Base-by-base conservation (phyloP, 2,113 vertebrate species). In the Rhombomys opimus region DNA sequence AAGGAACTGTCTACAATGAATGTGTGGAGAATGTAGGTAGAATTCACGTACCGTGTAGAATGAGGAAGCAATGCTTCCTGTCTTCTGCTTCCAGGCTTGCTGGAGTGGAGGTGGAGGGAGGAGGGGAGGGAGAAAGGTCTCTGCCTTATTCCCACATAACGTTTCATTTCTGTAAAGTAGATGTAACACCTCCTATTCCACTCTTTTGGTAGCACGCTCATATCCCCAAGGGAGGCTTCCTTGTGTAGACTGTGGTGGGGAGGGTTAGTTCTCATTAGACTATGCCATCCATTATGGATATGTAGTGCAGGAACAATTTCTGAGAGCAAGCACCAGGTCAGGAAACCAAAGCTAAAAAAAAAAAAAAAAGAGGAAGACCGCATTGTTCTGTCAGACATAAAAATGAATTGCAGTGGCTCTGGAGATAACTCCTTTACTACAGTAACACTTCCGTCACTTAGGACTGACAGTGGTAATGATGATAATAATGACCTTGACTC, bases 271-370 rank as follows among this genome's bases (percentile, higher is more conserved):
- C 7, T 91, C 57, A 46, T 95, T 57, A 30, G 38, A 22, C 52
- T 41, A 14, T 32, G 89, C 30, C 88, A 67, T 67, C 82, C 57
- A 12, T 92, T 76, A 38, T 27, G 57, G 59, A 86, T 93, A 25
- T 57, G 27, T 35, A 84, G 38, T 78, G 18, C 65, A 65, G 17
- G 78, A 61, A 41, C 90, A 50, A 50, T 94, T 84, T 35, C 27
- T 87, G 30, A 95, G 75, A 94, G 73, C 78, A 89, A 80, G 84
- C 10, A 70, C 46, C 68, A 91, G 57, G 72, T 87, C 80, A 25
- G 87, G 70, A 89, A 93, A 93, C 25, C 50, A 90, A 93, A 70
- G 81, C 22, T 30, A 3, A 30, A 38, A 77, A 86, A 92, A 27
- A 35, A 27, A 30, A 32, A 80, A 14, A 61, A 18, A 50, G 10